Evolutionary conservation across 2,113 vertebrate species (phyloP).

Genomic region (Dipodomys ordii): DNA sequence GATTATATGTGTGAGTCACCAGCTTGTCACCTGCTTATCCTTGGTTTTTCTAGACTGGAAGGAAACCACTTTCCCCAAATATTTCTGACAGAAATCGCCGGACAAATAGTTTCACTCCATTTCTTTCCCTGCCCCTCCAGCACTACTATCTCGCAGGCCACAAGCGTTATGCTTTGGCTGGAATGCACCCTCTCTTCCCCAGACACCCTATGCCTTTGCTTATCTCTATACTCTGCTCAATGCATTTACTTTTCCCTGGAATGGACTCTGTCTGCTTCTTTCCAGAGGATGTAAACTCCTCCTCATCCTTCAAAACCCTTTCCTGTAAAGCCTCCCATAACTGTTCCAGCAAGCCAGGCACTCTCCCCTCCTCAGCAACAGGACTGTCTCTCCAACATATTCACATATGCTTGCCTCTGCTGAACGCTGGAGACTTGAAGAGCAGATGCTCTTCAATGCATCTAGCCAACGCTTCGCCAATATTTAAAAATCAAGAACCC

Average conservation of each 20-base stretch:
- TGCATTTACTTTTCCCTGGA: conserved; percentile 14
- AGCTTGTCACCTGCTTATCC: too few species aligned
- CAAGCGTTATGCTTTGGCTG: not conserved
- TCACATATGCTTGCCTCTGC: not conserved
- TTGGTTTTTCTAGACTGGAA: too few species aligned
- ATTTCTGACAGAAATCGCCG: not conserved
- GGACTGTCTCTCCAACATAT: not conserved
- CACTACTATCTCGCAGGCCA: not conserved
- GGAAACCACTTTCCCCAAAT: not conserved
- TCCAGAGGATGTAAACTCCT: not conserved
- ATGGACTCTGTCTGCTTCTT: not conserved
- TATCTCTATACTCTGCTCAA: not conserved
- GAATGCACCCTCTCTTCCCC: not conserved
- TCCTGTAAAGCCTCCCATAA: not conserved
- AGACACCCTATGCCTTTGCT: not conserved
- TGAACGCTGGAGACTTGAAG: not conserved
- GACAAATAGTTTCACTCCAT: not conserved
- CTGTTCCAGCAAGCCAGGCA: not conserved
- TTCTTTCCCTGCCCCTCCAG: conserved; percentile 9
- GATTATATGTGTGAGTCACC: too few species aligned
- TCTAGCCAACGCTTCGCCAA: not conserved
- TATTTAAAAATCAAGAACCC: not conserved
- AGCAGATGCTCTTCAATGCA: not conserved
- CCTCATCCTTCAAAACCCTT: conserved; percentile 50
- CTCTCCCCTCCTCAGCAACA: not conserved